Evolutionary conservation across 1,140 invertebrate genomes (phyloP).

Genomic region (Hestina assimilis): DNA sequence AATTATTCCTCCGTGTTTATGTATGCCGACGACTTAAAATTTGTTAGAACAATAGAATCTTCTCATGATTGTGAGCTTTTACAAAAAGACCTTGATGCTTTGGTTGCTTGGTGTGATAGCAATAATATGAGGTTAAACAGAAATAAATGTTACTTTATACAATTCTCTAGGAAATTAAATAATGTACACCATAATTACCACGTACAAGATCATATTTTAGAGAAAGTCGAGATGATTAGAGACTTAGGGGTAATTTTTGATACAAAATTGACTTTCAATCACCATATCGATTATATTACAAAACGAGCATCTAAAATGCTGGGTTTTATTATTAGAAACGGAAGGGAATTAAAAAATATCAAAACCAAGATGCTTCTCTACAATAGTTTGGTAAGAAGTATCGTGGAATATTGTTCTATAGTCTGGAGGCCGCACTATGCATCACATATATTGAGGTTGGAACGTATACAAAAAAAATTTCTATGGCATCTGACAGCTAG

Average conservation of each 20-base stretch:
- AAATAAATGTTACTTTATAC: constrained; percentile 20
- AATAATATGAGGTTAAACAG: constrained; percentile 16
- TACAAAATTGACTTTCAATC: constrained; percentile 21
- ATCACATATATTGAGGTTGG: constrained; percentile 19
- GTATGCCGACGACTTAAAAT: constrained; percentile 31
- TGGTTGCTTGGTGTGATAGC: constrained; percentile 4
- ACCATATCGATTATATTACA: constrained; percentile 15
- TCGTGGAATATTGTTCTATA: constrained; percentile 26
- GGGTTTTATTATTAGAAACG: constrained; percentile 27
- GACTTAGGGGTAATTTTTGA: constrained; percentile 20
- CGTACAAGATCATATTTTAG: no score
- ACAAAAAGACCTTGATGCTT: constrained; percentile 13
- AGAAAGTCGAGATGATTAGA: no score
- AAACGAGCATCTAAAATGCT: constrained; percentile 24
- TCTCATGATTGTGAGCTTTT: neutral
- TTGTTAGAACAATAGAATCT: constrained; percentile 9
- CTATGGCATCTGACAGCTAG: constrained; percentile 17
- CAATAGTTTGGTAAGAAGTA: constrained; percentile 20
- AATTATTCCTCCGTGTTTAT: constrained; percentile 9
- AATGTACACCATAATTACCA: neutral
- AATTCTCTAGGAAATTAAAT: constrained; percentile 18
- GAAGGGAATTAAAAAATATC: constrained; percentile 14
- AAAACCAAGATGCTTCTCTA: constrained; percentile 25
- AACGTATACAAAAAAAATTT: no score
- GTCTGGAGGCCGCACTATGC: constrained; percentile 30